Conservation (phyloP, 2,113 vertebrate genomes). For the Alethe castanea region DNA sequence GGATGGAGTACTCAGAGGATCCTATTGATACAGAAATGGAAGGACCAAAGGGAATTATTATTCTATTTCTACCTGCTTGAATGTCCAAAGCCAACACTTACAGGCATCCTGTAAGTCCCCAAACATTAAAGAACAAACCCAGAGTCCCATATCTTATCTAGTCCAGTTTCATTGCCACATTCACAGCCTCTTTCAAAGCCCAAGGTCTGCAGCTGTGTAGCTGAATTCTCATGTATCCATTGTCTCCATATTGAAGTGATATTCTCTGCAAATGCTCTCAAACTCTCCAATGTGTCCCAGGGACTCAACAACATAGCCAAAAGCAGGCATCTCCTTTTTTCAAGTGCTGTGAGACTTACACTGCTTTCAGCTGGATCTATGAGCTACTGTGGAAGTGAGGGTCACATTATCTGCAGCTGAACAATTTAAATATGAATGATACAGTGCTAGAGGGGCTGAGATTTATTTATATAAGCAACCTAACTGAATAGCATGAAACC, state of each 20-base stretch:
- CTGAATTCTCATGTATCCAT: background rate
- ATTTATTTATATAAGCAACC: conserved; percentile 12
- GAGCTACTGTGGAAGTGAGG: background rate
- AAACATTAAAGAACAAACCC: background rate
- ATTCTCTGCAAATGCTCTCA: background rate
- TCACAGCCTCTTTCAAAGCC: background rate
- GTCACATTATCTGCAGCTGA: background rate
- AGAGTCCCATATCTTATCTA: background rate
- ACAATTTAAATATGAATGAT: background rate
- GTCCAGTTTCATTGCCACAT: background rate
- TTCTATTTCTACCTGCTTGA: background rate
- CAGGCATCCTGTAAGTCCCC: background rate
- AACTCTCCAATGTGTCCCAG: background rate
- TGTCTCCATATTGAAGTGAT: background rate
- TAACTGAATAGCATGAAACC: background rate
- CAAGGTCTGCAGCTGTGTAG: background rate
- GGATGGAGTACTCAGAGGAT: background rate
- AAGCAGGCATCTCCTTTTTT: background rate
- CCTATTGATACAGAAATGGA: background rate
- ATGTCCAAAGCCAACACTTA: background rate
- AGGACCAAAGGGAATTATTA: background rate
- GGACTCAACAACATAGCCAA: background rate
- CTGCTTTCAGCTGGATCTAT: background rate
- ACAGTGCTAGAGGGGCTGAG: background rate
- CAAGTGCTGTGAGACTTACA: background rate